Evolutionary conservation across 2,113 vertebrate genomes (phyloP), one percentile per base, ranked within the genome.

Genomic region (Brienomyrus brachyistius): DNA sequence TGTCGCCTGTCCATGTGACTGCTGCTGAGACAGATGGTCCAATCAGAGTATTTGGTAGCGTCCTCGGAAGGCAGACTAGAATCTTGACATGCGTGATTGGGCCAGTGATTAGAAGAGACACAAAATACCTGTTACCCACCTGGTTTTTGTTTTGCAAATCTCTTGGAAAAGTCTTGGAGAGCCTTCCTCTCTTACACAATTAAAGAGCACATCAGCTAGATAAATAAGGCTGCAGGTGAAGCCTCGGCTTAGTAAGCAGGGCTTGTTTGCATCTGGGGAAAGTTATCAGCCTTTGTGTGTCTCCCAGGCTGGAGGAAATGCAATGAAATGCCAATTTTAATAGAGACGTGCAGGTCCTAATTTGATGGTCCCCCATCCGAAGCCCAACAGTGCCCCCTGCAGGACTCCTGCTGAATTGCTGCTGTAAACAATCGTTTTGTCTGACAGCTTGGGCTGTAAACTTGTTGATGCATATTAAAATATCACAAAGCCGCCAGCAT

Each of bases 311-410:
- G 48, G 47, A 51, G 47, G 21, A 87, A 87, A 66, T 54, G 35
- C 74, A 66, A 77, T 87, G 86, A 90, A 90, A 90, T 77, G 89
- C 84, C 89, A 80, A 50, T 86, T 88, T 62, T 87, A 87, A 90
- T 87, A 62, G 84, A 90, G 27, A 87, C 23, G 82, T n/a, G 56
- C 6, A 35, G n/a, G n/a, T 86, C 85, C 56, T 52, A 86, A 85
- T 90, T 83, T 91, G 35, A 35, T 88, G 86, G 66, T 56, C 7
- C 91, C 43, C 40, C n/a, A 70, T 50, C 43, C 4, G 40, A 89
- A 90, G 91, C 80, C 48, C 85, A n/a, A 66, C 47, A 90, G 85
- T 84, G 88, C 91, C 91, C 88, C 88, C 90, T n/a, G 17, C 86
- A 92, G 91, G 88, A 84, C 47, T 21, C 7, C 6, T 51, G 4